Evolutionary conservation across 2,113 vertebrate genomes (phyloP).

Genomic region (Psilopsiagon aurifrons): DNA sequence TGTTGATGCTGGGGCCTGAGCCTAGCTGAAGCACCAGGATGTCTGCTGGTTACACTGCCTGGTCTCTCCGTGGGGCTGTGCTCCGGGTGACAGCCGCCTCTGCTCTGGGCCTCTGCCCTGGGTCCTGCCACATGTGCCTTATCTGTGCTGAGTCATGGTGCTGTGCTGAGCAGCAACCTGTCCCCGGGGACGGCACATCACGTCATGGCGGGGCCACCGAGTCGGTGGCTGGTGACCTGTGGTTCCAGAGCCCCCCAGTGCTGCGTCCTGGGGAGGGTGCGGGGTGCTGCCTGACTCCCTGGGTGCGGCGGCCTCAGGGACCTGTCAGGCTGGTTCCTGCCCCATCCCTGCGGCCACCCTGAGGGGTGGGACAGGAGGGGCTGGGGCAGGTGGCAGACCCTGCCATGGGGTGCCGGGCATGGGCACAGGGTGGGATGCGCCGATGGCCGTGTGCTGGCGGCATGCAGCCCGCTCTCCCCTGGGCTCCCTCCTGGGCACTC

Average conservation of each 20-base stretch:
- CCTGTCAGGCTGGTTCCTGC: constrained; percentile 18
- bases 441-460: rapidly evolving
- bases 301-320: background rate
- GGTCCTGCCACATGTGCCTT: background rate
- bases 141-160: constrained; percentile 50
- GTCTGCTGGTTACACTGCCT: rapidly evolving
- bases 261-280: background rate
- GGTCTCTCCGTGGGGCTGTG: rapidly evolving
- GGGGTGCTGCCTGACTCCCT: background rate
- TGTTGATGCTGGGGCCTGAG: background rate
- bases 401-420: background rate
- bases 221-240: rapidly evolving
- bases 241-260: rapidly evolving
- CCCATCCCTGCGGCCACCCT: background rate
- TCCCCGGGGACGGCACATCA: background rate
- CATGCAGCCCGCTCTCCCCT: background rate
- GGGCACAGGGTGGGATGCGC: background rate
- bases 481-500: background rate
- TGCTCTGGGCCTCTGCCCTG: rapidly evolving
- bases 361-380: background rate
- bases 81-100: rapidly evolving
- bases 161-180: background rate
- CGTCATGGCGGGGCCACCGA: background rate
- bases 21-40: rapidly evolving
- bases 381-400: rapidly evolving